A percentile compares a stretch with the other conserved stretches of the same genome.
Evolutionary conservation across 1,140 invertebrate species (phyloP).

Genomic region (Lycorma delicatula): DNA sequence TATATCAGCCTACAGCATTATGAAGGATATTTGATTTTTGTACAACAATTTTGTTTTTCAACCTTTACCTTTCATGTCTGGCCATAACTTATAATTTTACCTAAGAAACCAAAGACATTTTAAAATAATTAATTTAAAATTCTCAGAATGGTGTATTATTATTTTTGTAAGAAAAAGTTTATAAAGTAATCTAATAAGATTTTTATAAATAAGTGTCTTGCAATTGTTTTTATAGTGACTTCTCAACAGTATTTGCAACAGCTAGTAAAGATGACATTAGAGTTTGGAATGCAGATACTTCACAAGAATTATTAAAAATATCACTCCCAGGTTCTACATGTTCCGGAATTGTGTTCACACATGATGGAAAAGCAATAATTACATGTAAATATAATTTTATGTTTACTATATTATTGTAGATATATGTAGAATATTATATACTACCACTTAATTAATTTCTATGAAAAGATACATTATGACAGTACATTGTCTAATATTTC

Average conservation of each 20-base stretch:
- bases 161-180: background rate
- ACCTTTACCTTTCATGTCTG: too few relatives aligned
- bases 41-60: too few relatives aligned
- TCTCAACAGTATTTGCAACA: constrained; percentile 77
- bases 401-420: too few relatives aligned
- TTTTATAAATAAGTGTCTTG: background rate
- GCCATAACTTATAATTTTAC: too few relatives aligned
- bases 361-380: constrained; percentile 49
- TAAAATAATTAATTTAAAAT: constrained; percentile 1
- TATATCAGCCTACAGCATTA: too few relatives aligned
- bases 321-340: constrained; percentile 79
- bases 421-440: too few relatives aligned
- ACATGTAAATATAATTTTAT: constrained; percentile 9
- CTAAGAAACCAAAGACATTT: background rate
- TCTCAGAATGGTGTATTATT: background rate
- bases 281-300: constrained; percentile 67
- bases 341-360: constrained; percentile 62
- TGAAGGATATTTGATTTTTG: too few relatives aligned
- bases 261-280: constrained; percentile 73
- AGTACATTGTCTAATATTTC: too few relatives aligned
- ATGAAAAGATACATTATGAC: too few relatives aligned
- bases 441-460: too few relatives aligned
- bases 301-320: constrained; percentile 72
- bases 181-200: background rate
- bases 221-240: constrained; percentile 48